Conservation (phyloP, 2,113 vertebrate genomes). For the Podocnemis expansa region DNA sequence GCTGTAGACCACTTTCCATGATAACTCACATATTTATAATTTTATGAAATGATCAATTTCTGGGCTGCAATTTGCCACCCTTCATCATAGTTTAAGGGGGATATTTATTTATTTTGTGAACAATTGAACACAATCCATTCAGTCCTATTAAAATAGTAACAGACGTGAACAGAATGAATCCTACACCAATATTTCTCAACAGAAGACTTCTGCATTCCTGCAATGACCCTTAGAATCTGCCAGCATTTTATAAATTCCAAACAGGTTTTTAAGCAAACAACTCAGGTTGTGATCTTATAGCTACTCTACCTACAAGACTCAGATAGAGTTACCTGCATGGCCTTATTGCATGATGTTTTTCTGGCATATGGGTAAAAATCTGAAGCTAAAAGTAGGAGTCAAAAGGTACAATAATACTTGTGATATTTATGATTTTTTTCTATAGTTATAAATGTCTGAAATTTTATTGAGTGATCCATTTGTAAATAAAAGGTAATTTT, state of each 20-base stretch:
- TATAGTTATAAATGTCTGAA: background rate
- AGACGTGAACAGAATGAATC: background rate
- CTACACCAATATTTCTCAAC: background rate
- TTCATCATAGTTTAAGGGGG: background rate
- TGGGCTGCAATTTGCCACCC: background rate
- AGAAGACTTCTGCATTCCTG: background rate
- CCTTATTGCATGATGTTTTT: background rate
- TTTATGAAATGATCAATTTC: background rate
- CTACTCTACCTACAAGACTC: background rate
- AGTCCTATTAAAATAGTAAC: background rate
- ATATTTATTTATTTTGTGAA: background rate
- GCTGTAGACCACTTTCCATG: background rate
- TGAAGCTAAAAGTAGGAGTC: background rate
- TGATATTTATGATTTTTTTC: background rate
- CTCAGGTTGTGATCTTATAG: background rate
- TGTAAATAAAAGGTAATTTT: background rate
- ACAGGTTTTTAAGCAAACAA: background rate
- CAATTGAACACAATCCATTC: background rate
- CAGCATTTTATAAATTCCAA: background rate
- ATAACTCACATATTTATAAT: background rate
- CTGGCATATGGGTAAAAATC: accelerated
- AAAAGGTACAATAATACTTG: background rate
- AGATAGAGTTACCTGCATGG: background rate
- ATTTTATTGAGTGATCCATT: background rate
- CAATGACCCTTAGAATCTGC: background rate